Evolutionary conservation across 2,888 invertebrate genomes (phyloP).

Genomic region (Hesperia comma): DNA sequence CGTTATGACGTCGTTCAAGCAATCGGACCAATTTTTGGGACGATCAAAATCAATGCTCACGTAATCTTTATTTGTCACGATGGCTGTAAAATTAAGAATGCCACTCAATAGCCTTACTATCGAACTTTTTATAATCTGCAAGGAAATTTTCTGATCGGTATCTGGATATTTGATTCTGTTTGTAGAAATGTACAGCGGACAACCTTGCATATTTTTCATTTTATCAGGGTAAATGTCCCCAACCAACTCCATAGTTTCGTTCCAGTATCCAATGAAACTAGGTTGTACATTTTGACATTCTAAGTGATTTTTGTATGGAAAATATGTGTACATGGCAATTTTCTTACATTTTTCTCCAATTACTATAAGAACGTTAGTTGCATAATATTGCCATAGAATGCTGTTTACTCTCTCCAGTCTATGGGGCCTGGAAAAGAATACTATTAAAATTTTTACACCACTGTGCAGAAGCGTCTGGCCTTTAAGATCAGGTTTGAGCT

Average conservation of each 20-base stretch:
- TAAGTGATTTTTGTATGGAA: slow-evolving; percentile 60
- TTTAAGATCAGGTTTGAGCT: slow-evolving; percentile 61
- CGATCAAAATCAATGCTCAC: slow-evolving; percentile 64
- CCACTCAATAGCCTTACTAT: slow-evolving; percentile 59
- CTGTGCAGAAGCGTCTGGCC: slow-evolving; percentile 61
- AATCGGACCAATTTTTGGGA: slow-evolving; percentile 66
- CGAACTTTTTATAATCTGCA: slow-evolving; percentile 62
- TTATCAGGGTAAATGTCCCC: slow-evolving; percentile 60
- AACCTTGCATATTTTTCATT: slow-evolving; percentile 64
- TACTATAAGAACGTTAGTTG: slow-evolving; percentile 58
- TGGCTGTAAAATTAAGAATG: slow-evolving; percentile 66
- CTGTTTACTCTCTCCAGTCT: slow-evolving; percentile 57
- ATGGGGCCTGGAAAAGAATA: slow-evolving; percentile 52
- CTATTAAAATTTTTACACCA: slow-evolving; percentile 58
- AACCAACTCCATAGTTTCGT: slow-evolving; percentile 42
- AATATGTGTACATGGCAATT: slow-evolving; percentile 59
- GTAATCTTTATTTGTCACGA: slow-evolving; percentile 60
- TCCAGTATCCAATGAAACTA: slow-evolving; percentile 54
- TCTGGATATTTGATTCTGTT: slow-evolving; percentile 61
- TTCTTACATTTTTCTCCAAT: slow-evolving; percentile 47
- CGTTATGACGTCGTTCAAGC: slow-evolving; percentile 62
- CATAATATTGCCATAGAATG: slow-evolving; percentile 61
- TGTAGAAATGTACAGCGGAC: slow-evolving; percentile 68
- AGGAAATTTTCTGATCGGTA: slow-evolving; percentile 59
- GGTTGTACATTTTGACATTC: slow-evolving; percentile 62